Conservation (phyloP, 2,113 vertebrate species). For the Phainopepla nitens region DNA sequence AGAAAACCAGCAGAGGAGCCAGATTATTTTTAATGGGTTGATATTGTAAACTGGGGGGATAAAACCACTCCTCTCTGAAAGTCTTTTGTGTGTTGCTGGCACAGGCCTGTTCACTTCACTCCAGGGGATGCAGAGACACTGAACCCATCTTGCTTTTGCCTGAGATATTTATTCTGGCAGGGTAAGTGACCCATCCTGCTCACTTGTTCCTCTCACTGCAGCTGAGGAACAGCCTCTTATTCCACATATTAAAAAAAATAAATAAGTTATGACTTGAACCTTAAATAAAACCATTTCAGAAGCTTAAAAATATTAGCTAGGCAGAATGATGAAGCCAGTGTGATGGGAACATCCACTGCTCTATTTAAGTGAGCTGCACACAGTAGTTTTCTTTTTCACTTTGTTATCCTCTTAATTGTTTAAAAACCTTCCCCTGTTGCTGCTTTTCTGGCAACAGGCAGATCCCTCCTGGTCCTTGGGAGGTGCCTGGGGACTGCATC, state of each 20-base stretch:
- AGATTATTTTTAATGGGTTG: not conserved
- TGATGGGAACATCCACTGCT: accelerated
- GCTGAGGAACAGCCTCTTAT: not conserved
- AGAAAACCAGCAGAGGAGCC: not conserved
- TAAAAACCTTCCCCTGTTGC: not conserved
- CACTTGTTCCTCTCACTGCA: not conserved
- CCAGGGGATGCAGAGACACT: not conserved
- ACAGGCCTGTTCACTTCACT: not conserved
- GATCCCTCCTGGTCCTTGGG: not conserved
- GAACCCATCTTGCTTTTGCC: not conserved
- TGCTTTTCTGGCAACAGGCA: not conserved
- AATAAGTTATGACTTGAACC: not conserved
- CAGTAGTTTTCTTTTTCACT: not conserved
- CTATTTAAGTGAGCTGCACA: not conserved
- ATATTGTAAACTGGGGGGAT: not conserved
- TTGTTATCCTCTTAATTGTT: not conserved
- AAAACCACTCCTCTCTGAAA: not conserved
- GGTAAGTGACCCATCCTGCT: not conserved
- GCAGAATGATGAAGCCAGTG: not conserved
- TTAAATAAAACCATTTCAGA: not conserved
- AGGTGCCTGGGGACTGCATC: not conserved
- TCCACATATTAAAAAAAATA: not conserved
- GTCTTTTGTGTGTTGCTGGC: not conserved
- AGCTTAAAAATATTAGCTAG: not conserved
- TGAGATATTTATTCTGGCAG: slow-evolving; percentile 1